phyloP scores from a whole-genome alignment of 1,140 invertebrate species.

The Lepidurus couesii region DNA sequence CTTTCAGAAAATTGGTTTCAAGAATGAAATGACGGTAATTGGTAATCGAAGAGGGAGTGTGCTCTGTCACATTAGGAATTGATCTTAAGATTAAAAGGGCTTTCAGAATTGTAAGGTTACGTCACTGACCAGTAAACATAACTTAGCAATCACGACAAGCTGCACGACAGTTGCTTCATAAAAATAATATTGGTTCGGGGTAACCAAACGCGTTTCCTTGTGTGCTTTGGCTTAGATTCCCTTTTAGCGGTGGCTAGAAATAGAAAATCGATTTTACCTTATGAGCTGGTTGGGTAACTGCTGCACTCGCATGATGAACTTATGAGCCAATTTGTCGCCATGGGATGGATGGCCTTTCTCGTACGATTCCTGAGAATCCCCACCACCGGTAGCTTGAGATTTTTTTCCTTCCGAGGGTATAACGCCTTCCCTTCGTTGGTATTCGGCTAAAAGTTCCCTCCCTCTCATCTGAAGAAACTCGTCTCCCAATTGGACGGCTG shows the following conservation, averaged over 20 bases:
- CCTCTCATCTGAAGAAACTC: conserved; percentile 54
- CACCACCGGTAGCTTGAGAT: conserved; percentile 20
- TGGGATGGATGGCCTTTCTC: conserved; percentile 69
- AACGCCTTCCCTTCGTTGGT: conserved; percentile 54
- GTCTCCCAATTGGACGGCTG: conserved; percentile 25
- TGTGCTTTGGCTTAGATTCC: conserved; percentile 24
- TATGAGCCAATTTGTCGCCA: conserved; percentile 73
- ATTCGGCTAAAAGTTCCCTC: conserved; percentile 55
- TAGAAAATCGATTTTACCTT: conserved; percentile 51
- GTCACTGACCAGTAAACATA: too few relatives aligned
- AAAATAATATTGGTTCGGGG: neutral
- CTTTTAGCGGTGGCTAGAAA: conserved; percentile 33
- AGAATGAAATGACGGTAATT: neutral
- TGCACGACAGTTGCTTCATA: too few relatives aligned
- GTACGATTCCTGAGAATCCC: conserved; percentile 56
- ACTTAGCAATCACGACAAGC: too few relatives aligned
- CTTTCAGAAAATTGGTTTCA: neutral
- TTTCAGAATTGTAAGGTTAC: too few relatives aligned
- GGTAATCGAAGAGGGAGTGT: too few relatives aligned
- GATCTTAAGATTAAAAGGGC: too few relatives aligned
- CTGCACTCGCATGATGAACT: conserved; percentile 64
- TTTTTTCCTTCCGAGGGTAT: conserved; percentile 38
- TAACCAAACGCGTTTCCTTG: neutral
- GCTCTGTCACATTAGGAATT: too few relatives aligned
- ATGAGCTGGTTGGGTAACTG: conserved; percentile 73